Percentiles rank a stretch among this genome's conserved stretches.
Conservation (phyloP, 2,113 vertebrate genomes). For the Chascanopsetta lugubris region DNA sequence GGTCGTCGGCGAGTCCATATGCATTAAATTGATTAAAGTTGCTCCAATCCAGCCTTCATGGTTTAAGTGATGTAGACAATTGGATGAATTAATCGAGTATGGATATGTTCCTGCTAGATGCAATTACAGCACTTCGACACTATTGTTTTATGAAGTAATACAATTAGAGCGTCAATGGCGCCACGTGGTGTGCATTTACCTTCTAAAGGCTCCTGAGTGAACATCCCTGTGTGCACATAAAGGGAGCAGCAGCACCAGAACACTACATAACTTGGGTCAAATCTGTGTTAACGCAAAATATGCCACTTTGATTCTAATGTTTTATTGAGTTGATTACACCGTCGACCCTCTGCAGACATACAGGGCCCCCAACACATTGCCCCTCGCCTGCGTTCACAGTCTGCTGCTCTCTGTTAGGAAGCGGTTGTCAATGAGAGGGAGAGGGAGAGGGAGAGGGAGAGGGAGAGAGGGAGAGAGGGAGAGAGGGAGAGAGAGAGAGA, state of each 20-base stretch:
- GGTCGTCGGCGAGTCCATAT: background rate
- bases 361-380: slow-evolving; percentile 32
- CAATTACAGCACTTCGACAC: background rate
- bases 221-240: background rate
- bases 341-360: slow-evolving; percentile 37
- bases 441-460: background rate
- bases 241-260: background rate
- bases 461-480: background rate
- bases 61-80: background rate
- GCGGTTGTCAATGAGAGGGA: slow-evolving; percentile 42
- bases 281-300: slow-evolving; percentile 5
- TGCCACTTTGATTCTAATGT: slow-evolving; percentile 19
- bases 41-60: background rate
- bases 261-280: background rate
- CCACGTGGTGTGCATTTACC: background rate
- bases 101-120: background rate
- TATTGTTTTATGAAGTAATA: background rate
- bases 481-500: background rate
- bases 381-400: slow-evolving; percentile 64
- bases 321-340: slow-evolving; percentile 47
- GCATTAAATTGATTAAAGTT: background rate
- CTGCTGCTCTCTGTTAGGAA: slow-evolving; percentile 61
- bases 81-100: background rate
- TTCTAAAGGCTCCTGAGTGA: background rate
- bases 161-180: background rate